Percentiles rank a stretch among this genome's conserved stretches.
phyloP scores from a whole-genome alignment of 1,140 invertebrate genomes.

The Diachasmimorpha longicaudata region DNA sequence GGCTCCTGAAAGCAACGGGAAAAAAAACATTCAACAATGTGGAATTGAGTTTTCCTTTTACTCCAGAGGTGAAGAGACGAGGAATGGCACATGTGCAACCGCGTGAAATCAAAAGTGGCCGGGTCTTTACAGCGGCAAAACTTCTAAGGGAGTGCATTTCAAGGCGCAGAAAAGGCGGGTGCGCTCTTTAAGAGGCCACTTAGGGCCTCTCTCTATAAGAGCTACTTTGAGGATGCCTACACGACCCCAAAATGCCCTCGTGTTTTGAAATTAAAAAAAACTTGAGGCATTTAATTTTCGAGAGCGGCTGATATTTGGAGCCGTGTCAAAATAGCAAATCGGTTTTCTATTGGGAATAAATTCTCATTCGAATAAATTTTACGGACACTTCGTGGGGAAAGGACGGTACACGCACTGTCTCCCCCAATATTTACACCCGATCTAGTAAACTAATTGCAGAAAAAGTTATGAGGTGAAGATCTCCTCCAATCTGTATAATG shows the following conservation, averaged over 20 bases:
- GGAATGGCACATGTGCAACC: constrained; percentile 7
- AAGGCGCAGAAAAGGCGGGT: constrained; percentile 36
- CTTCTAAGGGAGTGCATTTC: constrained; percentile 20
- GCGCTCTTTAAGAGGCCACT: constrained; percentile 46
- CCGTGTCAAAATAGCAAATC: too few relatives aligned
- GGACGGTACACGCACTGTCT: too few relatives aligned
- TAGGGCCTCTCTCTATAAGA: constrained; percentile 43
- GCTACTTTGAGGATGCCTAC: constrained; percentile 22
- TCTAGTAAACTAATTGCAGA: too few relatives aligned
- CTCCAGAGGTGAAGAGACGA: not conserved
- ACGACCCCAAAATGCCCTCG: not conserved
- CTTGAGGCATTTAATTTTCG: not conserved
- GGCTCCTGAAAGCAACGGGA: constrained; percentile 81
- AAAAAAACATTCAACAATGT: constrained; percentile 14
- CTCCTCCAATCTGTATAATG: too few relatives aligned
- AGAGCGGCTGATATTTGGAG: too few relatives aligned
- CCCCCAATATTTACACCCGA: too few relatives aligned
- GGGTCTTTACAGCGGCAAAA: not conserved
- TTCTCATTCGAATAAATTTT: too few relatives aligned
- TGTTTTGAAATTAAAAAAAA: not conserved
- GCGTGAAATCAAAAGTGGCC: constrained; percentile 23
- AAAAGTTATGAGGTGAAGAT: too few relatives aligned
- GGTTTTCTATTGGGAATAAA: too few relatives aligned
- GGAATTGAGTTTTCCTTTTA: not conserved
- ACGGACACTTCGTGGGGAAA: too few relatives aligned